phyloP scores from a whole-genome alignment of 2,113 vertebrate genomes.

The Brienomyrus brachyistius region DNA sequence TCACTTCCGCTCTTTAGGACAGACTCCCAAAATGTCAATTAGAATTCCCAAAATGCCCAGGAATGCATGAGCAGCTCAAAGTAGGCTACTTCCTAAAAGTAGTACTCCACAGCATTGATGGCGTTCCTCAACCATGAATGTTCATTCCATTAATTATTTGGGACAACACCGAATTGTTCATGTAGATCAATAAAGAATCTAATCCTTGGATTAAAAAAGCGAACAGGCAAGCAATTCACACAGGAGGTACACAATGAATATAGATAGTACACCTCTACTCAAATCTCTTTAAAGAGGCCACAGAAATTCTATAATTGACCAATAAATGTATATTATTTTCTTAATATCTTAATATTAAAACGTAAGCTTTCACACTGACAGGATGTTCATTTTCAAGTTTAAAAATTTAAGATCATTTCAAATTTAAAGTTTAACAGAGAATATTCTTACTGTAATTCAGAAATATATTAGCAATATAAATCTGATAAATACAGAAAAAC shows the following conservation, averaged over 20 bases:
- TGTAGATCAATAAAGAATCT: neutral
- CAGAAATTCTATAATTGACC: neutral
- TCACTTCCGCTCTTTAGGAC: neutral
- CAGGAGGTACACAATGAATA: neutral
- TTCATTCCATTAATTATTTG: neutral
- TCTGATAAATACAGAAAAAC: neutral
- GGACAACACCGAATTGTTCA: neutral
- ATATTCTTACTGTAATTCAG: neutral
- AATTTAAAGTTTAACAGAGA: neutral
- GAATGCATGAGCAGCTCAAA: neutral
- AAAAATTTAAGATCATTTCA: neutral
- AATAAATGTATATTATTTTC: neutral
- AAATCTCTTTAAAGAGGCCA: neutral
- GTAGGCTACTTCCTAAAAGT: neutral
- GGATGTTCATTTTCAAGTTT: neutral
- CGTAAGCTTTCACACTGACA: neutral
- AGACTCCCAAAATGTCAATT: neutral
- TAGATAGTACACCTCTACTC: neutral
- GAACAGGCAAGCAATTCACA: neutral
- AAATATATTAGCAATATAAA: neutral
- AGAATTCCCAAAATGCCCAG: neutral
- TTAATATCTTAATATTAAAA: neutral
- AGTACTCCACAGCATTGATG: neutral
- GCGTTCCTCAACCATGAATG: neutral
- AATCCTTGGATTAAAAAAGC: neutral